A percentile compares a stretch with the other conserved stretches of the same genome.
phyloP scores from a whole-genome alignment of 1,140 invertebrate genomes.

The Tachypleus tridentatus region DNA sequence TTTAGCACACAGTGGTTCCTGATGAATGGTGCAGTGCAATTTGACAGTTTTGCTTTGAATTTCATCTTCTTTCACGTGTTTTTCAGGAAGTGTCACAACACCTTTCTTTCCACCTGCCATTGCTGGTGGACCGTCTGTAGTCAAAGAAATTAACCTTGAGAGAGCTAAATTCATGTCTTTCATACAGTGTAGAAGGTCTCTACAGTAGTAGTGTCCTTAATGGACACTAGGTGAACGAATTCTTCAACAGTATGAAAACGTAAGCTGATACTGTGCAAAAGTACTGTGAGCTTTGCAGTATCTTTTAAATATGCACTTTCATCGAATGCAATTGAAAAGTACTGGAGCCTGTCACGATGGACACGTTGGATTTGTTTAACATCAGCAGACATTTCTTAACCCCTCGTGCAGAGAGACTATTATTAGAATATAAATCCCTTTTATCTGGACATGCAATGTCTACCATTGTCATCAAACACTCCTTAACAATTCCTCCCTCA shows the following conservation, averaged over 20 bases:
- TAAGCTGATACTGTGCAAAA: neutral
- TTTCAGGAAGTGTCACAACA: neutral
- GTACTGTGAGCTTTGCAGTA: neutral
- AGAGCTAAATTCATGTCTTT: neutral
- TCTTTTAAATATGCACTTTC: neutral
- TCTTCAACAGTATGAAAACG: neutral
- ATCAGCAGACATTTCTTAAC: too few species aligned
- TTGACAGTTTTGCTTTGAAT: neutral
- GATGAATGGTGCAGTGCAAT: neutral
- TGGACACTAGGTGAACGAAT: neutral
- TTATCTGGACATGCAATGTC: too few species aligned
- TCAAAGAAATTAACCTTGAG: neutral
- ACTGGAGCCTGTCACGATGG: too few species aligned
- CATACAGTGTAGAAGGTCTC: neutral
- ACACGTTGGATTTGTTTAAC: too few species aligned
- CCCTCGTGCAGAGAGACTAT: too few species aligned
- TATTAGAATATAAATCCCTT: too few species aligned
- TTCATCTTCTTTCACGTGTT: neutral
- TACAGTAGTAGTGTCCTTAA: neutral
- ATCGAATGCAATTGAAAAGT: neutral
- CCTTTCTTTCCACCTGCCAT: slow-evolving; percentile 1
- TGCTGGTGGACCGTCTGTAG: neutral
- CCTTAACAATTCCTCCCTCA: too few species aligned
- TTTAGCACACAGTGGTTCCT: neutral
- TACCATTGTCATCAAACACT: too few species aligned